Evolutionary conservation across 2,797 vertebrate species (phyloP).

Genomic region (Lacerta viridis): DNA sequence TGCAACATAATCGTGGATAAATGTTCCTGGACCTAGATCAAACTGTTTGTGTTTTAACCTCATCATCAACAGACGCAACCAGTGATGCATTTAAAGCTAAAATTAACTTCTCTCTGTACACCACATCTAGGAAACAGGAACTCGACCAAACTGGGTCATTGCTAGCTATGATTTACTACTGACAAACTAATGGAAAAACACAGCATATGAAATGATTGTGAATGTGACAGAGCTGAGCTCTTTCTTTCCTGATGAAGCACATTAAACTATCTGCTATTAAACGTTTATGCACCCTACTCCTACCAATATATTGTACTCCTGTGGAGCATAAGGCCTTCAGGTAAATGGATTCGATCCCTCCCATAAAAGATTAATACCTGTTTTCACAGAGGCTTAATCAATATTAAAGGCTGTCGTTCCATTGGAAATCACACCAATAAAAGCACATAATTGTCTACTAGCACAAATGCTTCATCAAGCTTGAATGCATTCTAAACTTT

Average conservation of each 20-base stretch:
- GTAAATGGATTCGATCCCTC: slow-evolving; percentile 64
- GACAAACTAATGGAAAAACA: slow-evolving; percentile 46
- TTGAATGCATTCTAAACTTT: slow-evolving; percentile 37
- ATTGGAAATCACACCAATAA: slow-evolving; percentile 56
- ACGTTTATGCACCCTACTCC: slow-evolving; percentile 50
- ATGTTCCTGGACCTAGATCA: not conserved
- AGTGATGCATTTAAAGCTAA: not conserved
- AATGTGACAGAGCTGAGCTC: slow-evolving; percentile 52
- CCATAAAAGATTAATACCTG: slow-evolving; percentile 61
- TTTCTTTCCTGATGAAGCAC: slow-evolving; percentile 43
- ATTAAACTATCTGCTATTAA: slow-evolving; percentile 49
- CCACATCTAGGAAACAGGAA: not conserved
- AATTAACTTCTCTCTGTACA: not conserved
- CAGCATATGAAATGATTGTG: slow-evolving; percentile 39
- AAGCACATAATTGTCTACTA: slow-evolving; percentile 32
- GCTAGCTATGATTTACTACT: not conserved
- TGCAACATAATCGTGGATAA: not conserved
- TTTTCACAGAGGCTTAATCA: slow-evolving; percentile 68
- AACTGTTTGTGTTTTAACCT: slow-evolving; percentile 26
- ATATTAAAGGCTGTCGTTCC: slow-evolving; percentile 51
- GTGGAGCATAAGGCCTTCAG: slow-evolving; percentile 55
- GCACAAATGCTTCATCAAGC: slow-evolving; percentile 21
- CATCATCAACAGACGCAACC: not conserved
- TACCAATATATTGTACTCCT: slow-evolving; percentile 51
- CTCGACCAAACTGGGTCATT: not conserved